Evolutionary conservation across 2,797 vertebrate genomes (phyloP), one percentile per base, ranked within the genome.

Genomic region (Diceros bicornis): DNA sequence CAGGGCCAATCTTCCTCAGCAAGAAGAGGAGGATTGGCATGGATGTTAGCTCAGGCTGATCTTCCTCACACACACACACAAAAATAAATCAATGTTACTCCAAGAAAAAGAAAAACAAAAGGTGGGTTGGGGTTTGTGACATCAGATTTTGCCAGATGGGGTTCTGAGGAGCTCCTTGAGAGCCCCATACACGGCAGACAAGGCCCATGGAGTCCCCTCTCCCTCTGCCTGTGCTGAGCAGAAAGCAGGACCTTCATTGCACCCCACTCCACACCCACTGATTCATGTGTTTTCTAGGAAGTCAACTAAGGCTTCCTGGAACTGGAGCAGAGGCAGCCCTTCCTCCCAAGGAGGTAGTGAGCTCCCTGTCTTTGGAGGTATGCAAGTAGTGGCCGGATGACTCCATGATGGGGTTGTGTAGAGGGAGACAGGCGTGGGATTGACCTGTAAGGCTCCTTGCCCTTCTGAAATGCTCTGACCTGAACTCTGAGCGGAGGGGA

Each of bases 341-440:
- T 83, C 75, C 55, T 68, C n/a, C 84, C 14, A 20, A 44, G 64
- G 77, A 96, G 93, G 47, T 59, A 52, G 64, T 47, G 86, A 95
- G 21, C 25, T 86, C 61, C 47, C 64, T 69, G 72, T 41, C 61
- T 75, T 66, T 78, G 68, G 66, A 75, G 21, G 37, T 66, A 44
- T 78, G 29, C 78, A 66, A 71, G 27, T 52, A 27, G 37, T 71
- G 32, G 37, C 68, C 25, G 23, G 12, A 34, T 17, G 27, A 88
- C 20, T 16, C 85, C 0, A 1, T 27, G 21, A 55, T 66, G 25
- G 47, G 34, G 7, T 27, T 57, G 41, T 17, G 14, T 5, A 93
- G 81, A 78, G 34, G 61, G 20, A 92, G 32, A 64, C 5, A 77
- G 79, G 21, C 57, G 11, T 66, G 47, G 3, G 17, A 41, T 52